Evolutionary conservation across 2,888 invertebrate species (phyloP).

Genomic region (Drosophila melanosoma): DNA sequence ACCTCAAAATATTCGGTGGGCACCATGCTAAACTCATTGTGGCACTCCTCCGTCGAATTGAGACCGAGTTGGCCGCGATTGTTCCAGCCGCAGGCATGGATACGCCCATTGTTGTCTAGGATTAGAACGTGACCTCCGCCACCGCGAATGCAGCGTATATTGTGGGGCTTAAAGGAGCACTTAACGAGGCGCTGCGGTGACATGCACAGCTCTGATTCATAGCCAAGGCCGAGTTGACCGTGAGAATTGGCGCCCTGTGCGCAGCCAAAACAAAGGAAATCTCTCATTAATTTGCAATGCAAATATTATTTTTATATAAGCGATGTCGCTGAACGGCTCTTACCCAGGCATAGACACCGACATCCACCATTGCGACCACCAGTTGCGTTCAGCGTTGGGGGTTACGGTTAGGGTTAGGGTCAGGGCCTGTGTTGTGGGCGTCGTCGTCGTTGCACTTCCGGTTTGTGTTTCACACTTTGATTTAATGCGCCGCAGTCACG

Average conservation of each 20-base stretch:
- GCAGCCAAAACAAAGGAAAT: conserved; percentile 65
- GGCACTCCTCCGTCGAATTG: conserved; percentile 74
- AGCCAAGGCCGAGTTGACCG: conserved; percentile 91
- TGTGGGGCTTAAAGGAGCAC: conserved; percentile 82
- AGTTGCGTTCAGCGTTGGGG: conserved; percentile 54
- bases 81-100: conserved; percentile 93
- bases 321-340: conserved; percentile 31
- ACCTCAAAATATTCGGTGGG: conserved; percentile 86
- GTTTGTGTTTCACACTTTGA: conserved; percentile 77
- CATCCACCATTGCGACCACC: conserved; percentile 56
- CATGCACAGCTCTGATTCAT: conserved; percentile 88
- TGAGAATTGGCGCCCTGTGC: conserved; percentile 93
- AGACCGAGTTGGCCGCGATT: conserved; percentile 90
- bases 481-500: conserved; percentile 79
- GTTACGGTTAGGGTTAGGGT: conserved; percentile 4
- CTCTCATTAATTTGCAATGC: conserved; percentile 79
- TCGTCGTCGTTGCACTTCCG: conserved; percentile 69
- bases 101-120: conserved; percentile 88
- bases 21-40: conserved; percentile 84
- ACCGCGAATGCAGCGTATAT: conserved; percentile 88
- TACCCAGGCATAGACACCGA: conserved; percentile 72
- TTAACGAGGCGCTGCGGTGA: conserved; percentile 85
- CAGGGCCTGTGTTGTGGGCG: conserved; percentile 9
- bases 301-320: conserved; percentile 43
- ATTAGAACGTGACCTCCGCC: conserved; percentile 92